Conservation (phyloP, 2,797 vertebrate genomes). For the Anas bahamensis region DNA sequence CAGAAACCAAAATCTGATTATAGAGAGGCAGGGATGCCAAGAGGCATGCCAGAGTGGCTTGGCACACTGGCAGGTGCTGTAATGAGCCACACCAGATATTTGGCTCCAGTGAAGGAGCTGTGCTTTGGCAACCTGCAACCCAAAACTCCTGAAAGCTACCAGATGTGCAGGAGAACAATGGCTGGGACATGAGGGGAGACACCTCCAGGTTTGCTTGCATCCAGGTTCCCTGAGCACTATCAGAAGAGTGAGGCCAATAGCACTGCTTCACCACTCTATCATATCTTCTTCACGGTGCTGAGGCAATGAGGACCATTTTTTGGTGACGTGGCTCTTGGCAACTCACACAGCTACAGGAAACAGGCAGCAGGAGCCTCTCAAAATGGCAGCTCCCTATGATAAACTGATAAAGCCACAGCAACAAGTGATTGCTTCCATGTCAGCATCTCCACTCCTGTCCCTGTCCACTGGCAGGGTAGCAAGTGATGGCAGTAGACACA, state of each 20-base stretch:
- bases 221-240: not conserved
- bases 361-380: not conserved
- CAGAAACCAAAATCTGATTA: not conserved
- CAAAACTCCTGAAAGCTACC: not conserved
- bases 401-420: not conserved
- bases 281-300: not conserved
- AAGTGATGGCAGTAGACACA: not conserved
- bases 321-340: not conserved
- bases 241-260: not conserved
- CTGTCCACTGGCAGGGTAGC: not conserved
- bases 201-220: not conserved
- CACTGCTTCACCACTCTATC: not conserved
- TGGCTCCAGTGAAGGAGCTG: not conserved
- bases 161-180: not conserved
- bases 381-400: not conserved
- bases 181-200: not conserved
- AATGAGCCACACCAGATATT: not conserved
- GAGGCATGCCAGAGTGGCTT: not conserved
- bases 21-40: not conserved
- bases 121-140: not conserved
- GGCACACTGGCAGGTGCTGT: not conserved
- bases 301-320: not conserved
- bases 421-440: not conserved
- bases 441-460: accelerated
- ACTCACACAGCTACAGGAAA: accelerated